Base-by-base conservation (phyloP, 2,888 invertebrate species). In the Drosophila paramelanica region DNA sequence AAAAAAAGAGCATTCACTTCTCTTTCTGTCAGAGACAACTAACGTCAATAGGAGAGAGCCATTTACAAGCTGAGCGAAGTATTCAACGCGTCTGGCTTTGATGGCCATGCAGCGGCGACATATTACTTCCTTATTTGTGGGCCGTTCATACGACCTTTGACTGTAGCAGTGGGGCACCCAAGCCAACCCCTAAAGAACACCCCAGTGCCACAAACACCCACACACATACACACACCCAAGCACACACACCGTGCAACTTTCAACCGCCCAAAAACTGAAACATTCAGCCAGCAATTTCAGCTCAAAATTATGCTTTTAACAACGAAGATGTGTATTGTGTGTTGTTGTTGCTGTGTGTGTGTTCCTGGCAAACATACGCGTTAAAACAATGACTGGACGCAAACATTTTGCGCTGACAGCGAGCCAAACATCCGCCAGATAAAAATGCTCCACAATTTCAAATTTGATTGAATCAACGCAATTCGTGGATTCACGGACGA, bases 41-140 rank as follows among this genome's bases (percentile, higher is more conserved):
- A 31, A 27, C 31, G 27, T 8, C 36, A 10, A 42, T 5, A 14
- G 17, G n/a, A 8, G 23, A n/a, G 3, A n/a, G 20, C 64, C 71
- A 66, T 64, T 71, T 60, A 47, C 55, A 68, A 65, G 58, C 45
- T 41, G 71, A 69, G 42, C 56, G 74, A 65, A 66, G 71, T 78
- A 67, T 73, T 67, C 61, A 65, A 55, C 62, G 70, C 46, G 79
- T 89, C 90, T 90, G 90, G 69, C 58, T 76, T 77, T 87, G 89
- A 89, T 89, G 78, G 78, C 79, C 82, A 59, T 64, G 62, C 67
- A 79, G 67, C 72, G 68, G 58, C 89, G 89, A 90, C 89, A 89
- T 90, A 89, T 89, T 89, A 90, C 90, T 89, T 89, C 89, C 89
- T 90, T 87, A 85, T 89, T 90, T 90, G 89, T 88, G 84, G 89